Evolutionary conservation across 2,113 vertebrate species (phyloP), one percentile per base, ranked within the genome.

Genomic region (Jacana jacana): DNA sequence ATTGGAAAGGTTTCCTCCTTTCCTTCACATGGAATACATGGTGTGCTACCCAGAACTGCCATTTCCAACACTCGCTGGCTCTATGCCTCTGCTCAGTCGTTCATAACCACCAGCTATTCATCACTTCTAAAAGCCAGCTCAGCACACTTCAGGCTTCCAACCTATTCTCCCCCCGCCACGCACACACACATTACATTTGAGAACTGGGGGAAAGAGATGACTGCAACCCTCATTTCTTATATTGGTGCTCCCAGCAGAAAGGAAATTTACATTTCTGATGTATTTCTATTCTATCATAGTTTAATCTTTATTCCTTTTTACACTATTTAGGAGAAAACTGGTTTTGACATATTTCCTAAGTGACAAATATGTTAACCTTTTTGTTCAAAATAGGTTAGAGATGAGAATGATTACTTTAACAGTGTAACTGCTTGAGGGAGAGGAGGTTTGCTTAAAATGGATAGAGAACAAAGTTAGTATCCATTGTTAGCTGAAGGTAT

Each of bases 141-240:
- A 89, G 86, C 73, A 95, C 76, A 58, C 61, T 85, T 86, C 42
- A 95, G 61, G 60, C 81, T 80, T 61, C 73, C 64, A 91, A 96
- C 51, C 48, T 31, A 22, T 33, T 93, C 22, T 27, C 46, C 39
- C n/a, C n/a, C n/a, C n/a, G n/a, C n/a, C n/a, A n/a, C n/a, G 12
- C 35, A 10, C 12, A 31, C 24, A 13, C 17, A 11, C 31, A 5
- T 22, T 17, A 14, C 35, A 54, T 58, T 22, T 73, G 46, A 82
- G 89, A 95, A 88, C 11, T 48, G 37, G 6, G 22, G 69, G 65
- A 57, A 76, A 73, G 37, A 75, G 35, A 91, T 11, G 9, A n/a
- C 55, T 73, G 31, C 81, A 83, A 18, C 55, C 35, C 37, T 92
- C n/a, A 39, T 89, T 95, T 85, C 88, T 69, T 22, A 63, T 58